Percentiles rank a stretch among this genome's conserved stretches.
Evolutionary conservation across 2,113 vertebrate genomes (phyloP).

Genomic region (Mobula hypostoma): DNA sequence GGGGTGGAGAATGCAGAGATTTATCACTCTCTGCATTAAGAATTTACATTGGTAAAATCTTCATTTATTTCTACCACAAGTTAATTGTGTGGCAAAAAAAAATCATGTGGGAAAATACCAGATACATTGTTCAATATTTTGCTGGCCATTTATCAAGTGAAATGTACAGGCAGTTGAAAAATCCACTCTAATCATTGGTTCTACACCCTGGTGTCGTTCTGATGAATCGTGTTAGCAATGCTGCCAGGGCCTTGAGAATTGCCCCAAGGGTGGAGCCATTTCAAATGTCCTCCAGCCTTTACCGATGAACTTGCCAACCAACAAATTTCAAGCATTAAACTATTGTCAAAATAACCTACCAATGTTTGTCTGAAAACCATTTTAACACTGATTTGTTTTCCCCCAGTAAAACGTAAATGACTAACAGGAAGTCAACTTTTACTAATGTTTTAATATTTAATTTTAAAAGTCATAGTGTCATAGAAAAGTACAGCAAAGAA

Average conservation of each 20-base stretch:
- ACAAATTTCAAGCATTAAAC: neutral
- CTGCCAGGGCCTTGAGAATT: neutral
- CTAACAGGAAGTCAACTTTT: neutral
- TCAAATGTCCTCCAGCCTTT: neutral
- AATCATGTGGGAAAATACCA: neutral
- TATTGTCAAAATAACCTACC: neutral
- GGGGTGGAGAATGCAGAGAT: no score
- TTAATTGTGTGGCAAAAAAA: neutral
- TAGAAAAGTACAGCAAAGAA: no score
- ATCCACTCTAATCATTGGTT: neutral
- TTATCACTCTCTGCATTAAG: no score
- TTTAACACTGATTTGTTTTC: neutral
- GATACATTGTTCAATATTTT: neutral
- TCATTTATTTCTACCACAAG: neutral
- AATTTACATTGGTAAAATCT: neutral
- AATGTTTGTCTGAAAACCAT: neutral
- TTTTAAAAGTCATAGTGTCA: no score
- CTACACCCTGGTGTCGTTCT: neutral
- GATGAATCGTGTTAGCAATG: neutral
- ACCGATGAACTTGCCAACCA: neutral
- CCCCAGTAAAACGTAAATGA: neutral
- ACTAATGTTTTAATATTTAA: no score
- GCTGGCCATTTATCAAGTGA: neutral
- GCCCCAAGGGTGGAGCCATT: neutral
- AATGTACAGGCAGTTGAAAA: neutral